These are phyloP conservation scores for Pleuronectes platessa DNA, from an alignment of 2,113 vertebrate genomes.

Conservation along the genomic window DNA sequence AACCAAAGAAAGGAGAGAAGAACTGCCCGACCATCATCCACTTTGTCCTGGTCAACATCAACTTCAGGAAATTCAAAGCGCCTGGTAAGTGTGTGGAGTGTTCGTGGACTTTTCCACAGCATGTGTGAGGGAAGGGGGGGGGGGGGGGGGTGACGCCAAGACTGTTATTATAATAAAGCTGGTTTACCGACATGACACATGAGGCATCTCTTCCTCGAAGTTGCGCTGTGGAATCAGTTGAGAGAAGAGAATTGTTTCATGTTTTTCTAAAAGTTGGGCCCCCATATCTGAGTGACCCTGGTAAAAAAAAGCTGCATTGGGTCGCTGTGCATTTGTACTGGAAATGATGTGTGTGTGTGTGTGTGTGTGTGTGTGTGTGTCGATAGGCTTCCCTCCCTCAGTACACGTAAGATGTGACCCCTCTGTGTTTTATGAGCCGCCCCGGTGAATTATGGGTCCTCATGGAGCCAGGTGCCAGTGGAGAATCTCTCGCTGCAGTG, in stretches of 20 bases:
- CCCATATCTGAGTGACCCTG: slow-evolving; percentile 16
- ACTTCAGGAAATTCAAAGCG: slow-evolving; percentile 93
- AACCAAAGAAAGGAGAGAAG: slow-evolving; percentile 91
- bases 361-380: slow-evolving; percentile 11
- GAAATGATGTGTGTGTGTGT: background rate
- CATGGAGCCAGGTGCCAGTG: slow-evolving; percentile 40
- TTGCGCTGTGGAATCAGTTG: background rate
- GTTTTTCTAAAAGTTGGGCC: slow-evolving; percentile 1
- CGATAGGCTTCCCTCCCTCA: too few species aligned
- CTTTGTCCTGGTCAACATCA: slow-evolving; percentile 96
- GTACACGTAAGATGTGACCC: background rate
- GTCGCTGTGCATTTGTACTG: background rate
- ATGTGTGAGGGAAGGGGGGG: background rate
- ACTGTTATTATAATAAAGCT: slow-evolving; percentile 1
- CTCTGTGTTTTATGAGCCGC: slow-evolving; percentile 48
- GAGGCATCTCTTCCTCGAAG: slow-evolving; percentile 53
- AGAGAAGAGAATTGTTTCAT: background rate
- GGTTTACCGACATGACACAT: slow-evolving; percentile 34
- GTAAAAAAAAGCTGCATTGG: background rate
- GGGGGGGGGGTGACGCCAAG: background rate
- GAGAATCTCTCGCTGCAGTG: slow-evolving; percentile 56
- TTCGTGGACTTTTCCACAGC: slow-evolving; percentile 9
- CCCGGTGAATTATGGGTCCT: slow-evolving; percentile 46
- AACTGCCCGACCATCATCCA: slow-evolving; percentile 96
- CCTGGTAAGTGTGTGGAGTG: slow-evolving; percentile 84